These are phyloP conservation scores for Tillus elongatus DNA, from an alignment of 2,888 invertebrate species.

Conservation along the genomic window DNA sequence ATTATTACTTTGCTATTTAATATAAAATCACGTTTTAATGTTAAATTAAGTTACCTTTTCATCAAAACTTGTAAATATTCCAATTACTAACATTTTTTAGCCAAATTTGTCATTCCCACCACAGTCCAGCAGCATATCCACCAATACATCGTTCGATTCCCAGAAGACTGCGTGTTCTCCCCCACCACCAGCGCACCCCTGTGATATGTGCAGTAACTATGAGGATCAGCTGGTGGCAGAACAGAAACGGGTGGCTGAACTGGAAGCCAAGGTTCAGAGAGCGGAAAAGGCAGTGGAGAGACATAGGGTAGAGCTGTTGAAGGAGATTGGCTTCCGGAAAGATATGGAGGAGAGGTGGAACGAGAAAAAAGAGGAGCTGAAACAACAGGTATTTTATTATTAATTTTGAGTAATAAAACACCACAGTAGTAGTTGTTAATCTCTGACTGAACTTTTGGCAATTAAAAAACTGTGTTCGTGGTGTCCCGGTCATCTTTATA, in stretches of 20 bases:
- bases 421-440: no score
- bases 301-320: conserved; percentile 57
- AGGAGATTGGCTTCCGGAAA: conserved; percentile 63
- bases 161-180: conserved; percentile 24
- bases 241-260: conserved; percentile 51
- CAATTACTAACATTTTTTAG: no score
- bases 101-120: no score
- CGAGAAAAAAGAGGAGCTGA: conserved; percentile 63
- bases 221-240: conserved; percentile 73
- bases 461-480: no score
- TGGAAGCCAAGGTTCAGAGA: conserved; percentile 41
- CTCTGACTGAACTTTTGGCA: no score
- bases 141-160: conserved; percentile 35
- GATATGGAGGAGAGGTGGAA: conserved; percentile 74
- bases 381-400: conserved; percentile 57
- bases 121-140: no score
- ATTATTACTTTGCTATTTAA: no score
- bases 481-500: no score
- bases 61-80: no score
- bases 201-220: conserved; percentile 84
- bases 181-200: conserved; percentile 41
- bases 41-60: no score
- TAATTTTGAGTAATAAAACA: no score
- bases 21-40: no score
- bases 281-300: conserved; percentile 50